These are phyloP conservation scores for Clarias macrocephalus DNA, from an alignment of 2,113 vertebrate genomes.

Conservation along the genomic window DNA sequence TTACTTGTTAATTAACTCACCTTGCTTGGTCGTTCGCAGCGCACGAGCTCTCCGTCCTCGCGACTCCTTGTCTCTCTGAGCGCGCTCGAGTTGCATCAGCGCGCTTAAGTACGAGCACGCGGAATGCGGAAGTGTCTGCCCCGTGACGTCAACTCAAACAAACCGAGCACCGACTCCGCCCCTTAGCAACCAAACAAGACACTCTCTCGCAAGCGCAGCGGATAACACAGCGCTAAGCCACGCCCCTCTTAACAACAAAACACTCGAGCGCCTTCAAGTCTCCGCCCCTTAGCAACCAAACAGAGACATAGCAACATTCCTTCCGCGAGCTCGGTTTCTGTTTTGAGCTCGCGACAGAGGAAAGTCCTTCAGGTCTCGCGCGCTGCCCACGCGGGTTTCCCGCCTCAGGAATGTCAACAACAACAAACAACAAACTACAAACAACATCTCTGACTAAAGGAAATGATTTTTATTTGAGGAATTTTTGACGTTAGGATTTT, in stretches of 20 bases:
- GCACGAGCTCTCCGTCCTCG: neutral
- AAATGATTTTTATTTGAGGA: neutral
- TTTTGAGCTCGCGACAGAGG: neutral
- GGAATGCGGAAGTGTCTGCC: constrained; percentile 90
- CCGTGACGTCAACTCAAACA: constrained; percentile 79
- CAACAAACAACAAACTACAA: neutral
- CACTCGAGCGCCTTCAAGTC: neutral
- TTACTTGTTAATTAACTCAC: too few species aligned
- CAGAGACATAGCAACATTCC: neutral
- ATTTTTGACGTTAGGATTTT: neutral
- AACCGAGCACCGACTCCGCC: constrained; percentile 59
- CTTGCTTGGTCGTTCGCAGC: too few species aligned
- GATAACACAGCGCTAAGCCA: neutral
- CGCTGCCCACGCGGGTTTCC: constrained; percentile 32
- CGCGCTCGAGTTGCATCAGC: constrained; percentile 81
- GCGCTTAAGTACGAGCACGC: constrained; percentile 83
- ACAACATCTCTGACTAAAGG: neutral
- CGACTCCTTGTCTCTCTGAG: neutral
- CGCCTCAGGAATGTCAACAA: neutral
- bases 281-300: constrained; percentile 24
- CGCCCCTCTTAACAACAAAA: constrained; percentile 32
- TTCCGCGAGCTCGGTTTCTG: constrained; percentile 17
- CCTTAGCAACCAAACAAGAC: constrained; percentile 74
- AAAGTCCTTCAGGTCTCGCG: constrained; percentile 1
- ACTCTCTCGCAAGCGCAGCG: constrained; percentile 51